phyloP scores from a whole-genome alignment of 2,113 vertebrate genomes.

The Pelecanoides urinatrix region DNA sequence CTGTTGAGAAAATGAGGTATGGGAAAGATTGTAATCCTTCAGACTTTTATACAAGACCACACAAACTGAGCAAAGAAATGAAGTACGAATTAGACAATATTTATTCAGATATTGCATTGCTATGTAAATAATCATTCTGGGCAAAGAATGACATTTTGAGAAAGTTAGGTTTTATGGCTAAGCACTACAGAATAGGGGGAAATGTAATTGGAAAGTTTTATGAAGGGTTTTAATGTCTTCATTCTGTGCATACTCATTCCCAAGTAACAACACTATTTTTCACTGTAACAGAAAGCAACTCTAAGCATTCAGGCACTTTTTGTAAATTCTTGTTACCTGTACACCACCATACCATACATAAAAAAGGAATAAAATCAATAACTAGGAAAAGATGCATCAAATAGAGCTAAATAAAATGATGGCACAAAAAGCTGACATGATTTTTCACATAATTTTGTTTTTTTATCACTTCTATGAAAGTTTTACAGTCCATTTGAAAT shows the following conservation, averaged over 20 bases:
- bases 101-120: background rate
- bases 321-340: background rate
- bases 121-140: background rate
- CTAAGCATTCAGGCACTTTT: background rate
- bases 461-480: rapidly evolving
- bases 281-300: background rate
- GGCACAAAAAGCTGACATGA: background rate
- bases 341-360: background rate
- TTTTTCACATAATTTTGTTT: background rate
- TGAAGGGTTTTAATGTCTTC: background rate
- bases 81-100: background rate
- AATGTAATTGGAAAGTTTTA: background rate
- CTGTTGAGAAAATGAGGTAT: background rate
- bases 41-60: background rate
- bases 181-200: background rate
- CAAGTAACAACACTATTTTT: background rate
- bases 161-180: background rate
- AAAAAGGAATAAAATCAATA: background rate
- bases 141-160: background rate
- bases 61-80: background rate
- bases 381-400: background rate
- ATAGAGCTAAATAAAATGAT: background rate
- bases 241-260: background rate
- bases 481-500: background rate
- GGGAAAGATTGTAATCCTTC: background rate